Conservation (phyloP, 2,113 vertebrate genomes). For the Upupa epops region DNA sequence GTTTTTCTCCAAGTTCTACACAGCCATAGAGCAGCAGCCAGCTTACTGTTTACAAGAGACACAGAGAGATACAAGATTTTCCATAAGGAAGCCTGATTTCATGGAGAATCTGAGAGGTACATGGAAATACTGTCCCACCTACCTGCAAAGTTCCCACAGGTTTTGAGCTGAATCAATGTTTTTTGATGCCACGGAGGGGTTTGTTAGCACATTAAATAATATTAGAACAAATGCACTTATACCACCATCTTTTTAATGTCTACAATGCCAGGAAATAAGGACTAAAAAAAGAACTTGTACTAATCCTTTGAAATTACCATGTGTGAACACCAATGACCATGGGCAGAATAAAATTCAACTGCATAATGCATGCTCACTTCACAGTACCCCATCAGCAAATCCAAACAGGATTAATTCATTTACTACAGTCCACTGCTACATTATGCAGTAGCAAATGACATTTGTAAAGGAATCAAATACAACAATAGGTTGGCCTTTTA, state of each 20-base stretch:
- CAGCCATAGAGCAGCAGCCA: not conserved
- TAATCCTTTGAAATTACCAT: constrained; percentile 28
- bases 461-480: constrained; percentile 31
- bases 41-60: not conserved
- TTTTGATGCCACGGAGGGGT: not conserved
- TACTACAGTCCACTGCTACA: constrained; percentile 9
- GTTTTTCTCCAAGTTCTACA: not conserved
- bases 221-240: not conserved
- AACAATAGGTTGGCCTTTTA: not conserved
- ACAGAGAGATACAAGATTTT: not conserved
- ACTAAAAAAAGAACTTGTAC: not conserved
- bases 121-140: not conserved
- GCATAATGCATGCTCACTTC: constrained; percentile 28
- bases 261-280: not conserved
- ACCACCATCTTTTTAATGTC: not conserved
- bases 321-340: not conserved
- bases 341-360: constrained; percentile 48
- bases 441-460: constrained; percentile 39
- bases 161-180: not conserved
- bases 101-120: not conserved
- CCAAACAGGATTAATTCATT: constrained; percentile 41
- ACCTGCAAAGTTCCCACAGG: not conserved
- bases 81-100: not conserved
- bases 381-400: not conserved
- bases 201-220: not conserved